Base-by-base conservation (phyloP, 2,888 invertebrate species). In the Noctua janthe region DNA sequence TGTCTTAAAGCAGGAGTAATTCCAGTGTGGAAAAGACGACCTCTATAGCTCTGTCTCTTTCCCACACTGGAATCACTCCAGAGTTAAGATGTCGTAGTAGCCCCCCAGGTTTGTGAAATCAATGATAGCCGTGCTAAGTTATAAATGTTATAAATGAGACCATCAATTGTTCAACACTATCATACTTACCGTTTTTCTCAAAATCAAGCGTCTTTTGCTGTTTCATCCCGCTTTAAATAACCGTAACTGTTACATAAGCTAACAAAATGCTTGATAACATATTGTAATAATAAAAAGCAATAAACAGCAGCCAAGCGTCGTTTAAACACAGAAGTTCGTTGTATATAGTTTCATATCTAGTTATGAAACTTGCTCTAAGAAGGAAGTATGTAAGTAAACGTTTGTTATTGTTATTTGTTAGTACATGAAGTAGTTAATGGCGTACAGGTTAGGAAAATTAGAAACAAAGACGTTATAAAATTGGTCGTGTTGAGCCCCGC, bases 381-480 rank as follows among this genome's bases (percentile, higher is more conserved):
- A 76, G 80, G 76, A 87, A 83, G 80, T 73, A 39, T 56, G 56
- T n/a, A 72, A 76, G 51, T 69, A 82, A 74, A 66, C 74, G 51
- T 79, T 67, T 78, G n/a, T 78, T 70, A 79, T 84, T 79, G 84
- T 79, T 82, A 84, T 62, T 69, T 72, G 67, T 62, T 84, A 49
- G 56, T 62, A 77, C n/a, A 20, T 29, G 39, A 35, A 67, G 77
- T 51, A 54, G 62, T 80, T 77, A 78, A 88, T 75, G 59, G 47
- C 4, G 59, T 62, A 76, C 20, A 76, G 49, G 70, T 78, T 74
- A 59, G 49, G 70, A 73, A 77, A 71, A 81, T 80, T 35, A 62
- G 49, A 81, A 81, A 87, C 81, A 86, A 83, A 71, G 83, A 70
- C 69, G 49, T 74, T 51, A 43, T 78, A 76, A 85, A 59, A 79